Evolutionary conservation across 2,113 vertebrate genomes (phyloP).

Genomic region (Spermophilus dauricus): DNA sequence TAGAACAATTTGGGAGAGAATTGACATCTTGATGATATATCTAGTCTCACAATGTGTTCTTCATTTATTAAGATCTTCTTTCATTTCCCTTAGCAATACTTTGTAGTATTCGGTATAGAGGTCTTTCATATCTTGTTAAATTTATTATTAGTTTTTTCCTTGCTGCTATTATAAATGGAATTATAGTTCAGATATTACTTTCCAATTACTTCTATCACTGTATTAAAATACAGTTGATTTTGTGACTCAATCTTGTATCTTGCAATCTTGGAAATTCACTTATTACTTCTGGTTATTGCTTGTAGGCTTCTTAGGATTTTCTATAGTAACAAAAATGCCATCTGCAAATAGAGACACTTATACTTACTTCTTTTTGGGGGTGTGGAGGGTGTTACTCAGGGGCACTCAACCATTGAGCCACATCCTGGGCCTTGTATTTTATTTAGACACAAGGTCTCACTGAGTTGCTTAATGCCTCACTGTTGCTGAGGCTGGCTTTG

Average conservation of each 20-base stretch:
- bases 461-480: too few relatives aligned
- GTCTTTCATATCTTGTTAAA: neutral
- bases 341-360: neutral
- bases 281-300: conserved; percentile 7
- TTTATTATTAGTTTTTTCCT: neutral
- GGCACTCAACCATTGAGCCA: too few relatives aligned
- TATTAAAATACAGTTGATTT: neutral
- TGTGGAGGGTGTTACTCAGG: too few relatives aligned
- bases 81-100: neutral
- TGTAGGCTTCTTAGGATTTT: neutral
- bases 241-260: neutral
- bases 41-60: neutral
- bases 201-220: neutral
- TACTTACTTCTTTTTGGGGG: neutral
- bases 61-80: neutral
- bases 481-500: too few relatives aligned
- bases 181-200: conserved; percentile 15
- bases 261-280: neutral
- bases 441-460: too few relatives aligned
- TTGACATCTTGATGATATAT: neutral
- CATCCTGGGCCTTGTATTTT: too few relatives aligned
- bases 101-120: neutral
- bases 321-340: neutral
- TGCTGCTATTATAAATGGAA: neutral
- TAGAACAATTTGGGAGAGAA: neutral